phyloP scores from a whole-genome alignment of 2,888 invertebrate genomes.

The Phyto melanocephala region DNA sequence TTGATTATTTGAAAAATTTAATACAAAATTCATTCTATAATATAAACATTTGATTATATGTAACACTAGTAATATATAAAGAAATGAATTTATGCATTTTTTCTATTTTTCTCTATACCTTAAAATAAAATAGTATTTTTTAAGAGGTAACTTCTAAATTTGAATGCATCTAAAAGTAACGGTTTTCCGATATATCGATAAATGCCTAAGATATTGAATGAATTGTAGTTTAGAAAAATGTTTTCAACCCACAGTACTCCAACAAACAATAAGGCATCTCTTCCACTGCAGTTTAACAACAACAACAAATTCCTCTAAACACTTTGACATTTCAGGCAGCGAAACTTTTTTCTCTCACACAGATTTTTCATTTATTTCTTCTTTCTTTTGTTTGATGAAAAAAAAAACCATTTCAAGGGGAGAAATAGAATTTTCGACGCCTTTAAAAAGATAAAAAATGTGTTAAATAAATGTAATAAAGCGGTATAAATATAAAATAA shows the following conservation, averaged over 20 bases:
- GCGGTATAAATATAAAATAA: constrained; percentile 34
- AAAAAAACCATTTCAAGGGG: constrained; percentile 42
- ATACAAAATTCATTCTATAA: too few species aligned
- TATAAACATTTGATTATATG: too few species aligned
- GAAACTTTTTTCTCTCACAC: constrained; percentile 33
- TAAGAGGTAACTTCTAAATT: too few species aligned
- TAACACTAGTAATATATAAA: too few species aligned
- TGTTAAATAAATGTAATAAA: constrained; percentile 38
- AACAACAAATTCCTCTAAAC: constrained; percentile 54
- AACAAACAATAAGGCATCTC: constrained; percentile 4
- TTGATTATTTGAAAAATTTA: too few species aligned
- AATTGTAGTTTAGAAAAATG: neutral
- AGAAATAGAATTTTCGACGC: constrained; percentile 53
- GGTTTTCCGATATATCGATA: too few species aligned
- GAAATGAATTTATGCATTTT: too few species aligned
- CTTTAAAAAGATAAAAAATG: constrained; percentile 48
- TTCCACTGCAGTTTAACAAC: constrained; percentile 39
- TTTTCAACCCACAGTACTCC: neutral
- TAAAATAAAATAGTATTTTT: too few species aligned
- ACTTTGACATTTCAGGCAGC: constrained; percentile 48
- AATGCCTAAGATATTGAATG: too few species aligned
- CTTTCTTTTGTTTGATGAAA: constrained; percentile 59
- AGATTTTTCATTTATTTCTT: constrained; percentile 58
- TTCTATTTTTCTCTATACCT: too few species aligned
- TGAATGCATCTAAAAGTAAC: too few species aligned